These are phyloP conservation scores for Drosophila koepferae DNA, from an alignment of 2,888 invertebrate species.

Conservation along the genomic window DNA sequence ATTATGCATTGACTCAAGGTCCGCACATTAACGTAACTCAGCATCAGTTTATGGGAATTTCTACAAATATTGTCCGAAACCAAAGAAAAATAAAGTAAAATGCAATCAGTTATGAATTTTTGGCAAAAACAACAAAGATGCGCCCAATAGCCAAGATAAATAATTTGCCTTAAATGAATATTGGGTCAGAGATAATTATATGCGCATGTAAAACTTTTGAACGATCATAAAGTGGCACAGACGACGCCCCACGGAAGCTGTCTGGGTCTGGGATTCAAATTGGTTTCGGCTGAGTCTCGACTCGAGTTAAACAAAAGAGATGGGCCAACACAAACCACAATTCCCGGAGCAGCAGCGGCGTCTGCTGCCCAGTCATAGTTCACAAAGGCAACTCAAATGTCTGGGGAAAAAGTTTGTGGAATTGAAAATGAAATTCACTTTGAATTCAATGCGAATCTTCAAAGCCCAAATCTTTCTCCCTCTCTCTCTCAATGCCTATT, in stretches of 20 bases:
- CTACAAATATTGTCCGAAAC: slow-evolving; percentile 25
- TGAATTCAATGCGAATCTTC: slow-evolving; percentile 80
- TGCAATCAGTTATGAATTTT: slow-evolving; percentile 56
- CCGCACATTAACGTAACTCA: slow-evolving; percentile 21
- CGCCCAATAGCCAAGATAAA: slow-evolving; percentile 8
- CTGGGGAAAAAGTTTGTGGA: slow-evolving; percentile 48
- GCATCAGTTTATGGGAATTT: slow-evolving; percentile 45
- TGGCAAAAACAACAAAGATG: slow-evolving; percentile 14
- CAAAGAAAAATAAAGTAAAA: slow-evolving; percentile 21
- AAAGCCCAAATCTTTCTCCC: slow-evolving; percentile 44
- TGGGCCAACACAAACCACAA: slow-evolving; percentile 27
- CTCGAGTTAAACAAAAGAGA: slow-evolving; percentile 46
- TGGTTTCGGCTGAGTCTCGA: slow-evolving; percentile 52
- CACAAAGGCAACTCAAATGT: slow-evolving; percentile 48
- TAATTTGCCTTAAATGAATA: slow-evolving; percentile 46
- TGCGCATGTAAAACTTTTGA: slow-evolving; percentile 41
- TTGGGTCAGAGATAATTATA: slow-evolving; percentile 74
- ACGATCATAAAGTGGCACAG: slow-evolving; percentile 45
- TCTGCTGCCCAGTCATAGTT: slow-evolving; percentile 76
- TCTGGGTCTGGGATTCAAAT: slow-evolving; percentile 44
- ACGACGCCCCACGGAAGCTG: slow-evolving; percentile 73
- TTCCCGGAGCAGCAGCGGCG: slow-evolving; percentile 14
- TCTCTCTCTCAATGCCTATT: slow-evolving; percentile 18
- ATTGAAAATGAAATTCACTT: slow-evolving; percentile 76
- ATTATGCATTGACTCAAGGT: slow-evolving; percentile 61